phyloP scores from a whole-genome alignment of 2,888 invertebrate genomes.

The Sturmia bella region DNA sequence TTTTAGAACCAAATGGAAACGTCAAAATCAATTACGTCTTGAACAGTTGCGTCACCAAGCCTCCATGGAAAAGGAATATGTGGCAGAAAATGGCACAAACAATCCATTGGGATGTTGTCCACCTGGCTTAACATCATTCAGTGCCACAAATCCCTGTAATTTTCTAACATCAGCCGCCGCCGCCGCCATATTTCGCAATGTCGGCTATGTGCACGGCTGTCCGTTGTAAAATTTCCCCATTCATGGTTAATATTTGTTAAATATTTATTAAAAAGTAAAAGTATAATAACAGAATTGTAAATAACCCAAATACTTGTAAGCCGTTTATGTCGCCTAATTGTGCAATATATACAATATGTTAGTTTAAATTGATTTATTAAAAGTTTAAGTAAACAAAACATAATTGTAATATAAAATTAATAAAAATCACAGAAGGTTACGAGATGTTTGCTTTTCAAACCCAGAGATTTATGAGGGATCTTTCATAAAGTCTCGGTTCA shows the following conservation, averaged over 20 bases:
- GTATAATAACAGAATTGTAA: conserved; percentile 19
- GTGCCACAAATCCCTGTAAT: conserved; percentile 83
- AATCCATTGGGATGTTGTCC: conserved; percentile 80
- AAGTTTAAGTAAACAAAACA: neutral
- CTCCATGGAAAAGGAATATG: conserved; percentile 87
- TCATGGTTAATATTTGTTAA: conserved; percentile 49
- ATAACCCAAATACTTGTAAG: conserved; percentile 25
- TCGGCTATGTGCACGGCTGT: conserved; percentile 88
- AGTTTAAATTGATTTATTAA: conserved; percentile 18
- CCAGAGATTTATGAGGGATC: neutral
- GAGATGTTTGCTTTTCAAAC: neutral
- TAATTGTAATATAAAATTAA: conserved; percentile 42
- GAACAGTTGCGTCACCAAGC: conserved; percentile 94
- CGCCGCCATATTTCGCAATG: conserved; percentile 88
- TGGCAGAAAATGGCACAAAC: conserved; percentile 75
- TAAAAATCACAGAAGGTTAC: conserved; percentile 10
- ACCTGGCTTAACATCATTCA: conserved; percentile 79
- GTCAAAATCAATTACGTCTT: conserved; percentile 92
- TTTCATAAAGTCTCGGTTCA: too few species aligned
- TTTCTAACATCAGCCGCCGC: conserved; percentile 86
- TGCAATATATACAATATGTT: conserved; percentile 47
- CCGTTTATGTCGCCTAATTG: conserved; percentile 29
- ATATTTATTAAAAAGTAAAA: conserved; percentile 24
- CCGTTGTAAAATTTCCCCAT: conserved; percentile 83
- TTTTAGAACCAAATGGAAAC: conserved; percentile 92